These are phyloP conservation scores for Sorex fumeus DNA, from an alignment of 2,113 vertebrate genomes.

Conservation along the genomic window DNA sequence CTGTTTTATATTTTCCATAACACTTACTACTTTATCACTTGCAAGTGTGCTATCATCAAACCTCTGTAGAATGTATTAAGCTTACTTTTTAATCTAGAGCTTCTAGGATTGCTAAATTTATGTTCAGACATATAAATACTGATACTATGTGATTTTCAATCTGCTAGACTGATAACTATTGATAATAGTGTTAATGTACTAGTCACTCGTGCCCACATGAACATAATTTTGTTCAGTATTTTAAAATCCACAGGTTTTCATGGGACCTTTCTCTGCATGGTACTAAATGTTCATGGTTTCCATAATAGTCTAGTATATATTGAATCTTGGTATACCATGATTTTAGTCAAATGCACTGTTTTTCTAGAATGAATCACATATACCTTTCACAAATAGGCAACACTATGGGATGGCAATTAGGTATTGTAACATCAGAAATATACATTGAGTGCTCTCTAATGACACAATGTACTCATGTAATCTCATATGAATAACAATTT, in stretches of 20 bases:
- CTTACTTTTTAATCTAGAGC: not conserved
- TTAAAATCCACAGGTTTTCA: fast-evolving
- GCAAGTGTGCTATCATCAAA: not conserved
- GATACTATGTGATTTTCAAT: not conserved
- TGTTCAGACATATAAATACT: not conserved
- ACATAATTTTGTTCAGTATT: not conserved
- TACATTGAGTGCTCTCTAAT: too few species aligned
- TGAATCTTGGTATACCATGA: not conserved
- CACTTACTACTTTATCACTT: not conserved
- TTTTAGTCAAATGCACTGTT: not conserved
- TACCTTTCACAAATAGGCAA: not conserved
- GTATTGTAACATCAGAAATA: not conserved
- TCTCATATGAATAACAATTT: not conserved
- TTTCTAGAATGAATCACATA: not conserved
- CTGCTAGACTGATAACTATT: too few species aligned
- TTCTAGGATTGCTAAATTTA: not conserved
- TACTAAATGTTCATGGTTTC: not conserved
- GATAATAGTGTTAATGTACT: not conserved
- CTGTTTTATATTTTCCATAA: not conserved
- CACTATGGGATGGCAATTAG: not conserved
- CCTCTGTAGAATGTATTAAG: fast-evolving
- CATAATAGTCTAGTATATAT: not conserved
- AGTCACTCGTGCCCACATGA: not conserved
- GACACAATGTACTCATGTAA: not conserved
- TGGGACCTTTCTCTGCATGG: not conserved